Percentiles rank a stretch among this genome's conserved stretches.
These are phyloP conservation scores for Ischnura elegans DNA, from an alignment of 2,888 invertebrate species.

Conservation along the genomic window DNA sequence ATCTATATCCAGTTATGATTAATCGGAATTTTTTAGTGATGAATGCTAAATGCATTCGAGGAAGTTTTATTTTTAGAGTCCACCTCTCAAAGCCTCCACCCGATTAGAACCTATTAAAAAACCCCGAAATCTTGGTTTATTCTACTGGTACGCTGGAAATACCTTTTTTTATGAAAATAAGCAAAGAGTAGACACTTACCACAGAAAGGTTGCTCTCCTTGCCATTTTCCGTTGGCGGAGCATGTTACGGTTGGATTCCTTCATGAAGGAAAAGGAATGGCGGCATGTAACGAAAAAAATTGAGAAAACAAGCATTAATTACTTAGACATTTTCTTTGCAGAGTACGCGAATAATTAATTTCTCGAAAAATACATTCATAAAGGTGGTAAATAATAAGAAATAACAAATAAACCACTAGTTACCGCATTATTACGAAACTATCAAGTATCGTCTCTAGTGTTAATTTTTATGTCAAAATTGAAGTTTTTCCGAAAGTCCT, in stretches of 20 bases:
- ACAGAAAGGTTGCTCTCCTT: conserved; percentile 90
- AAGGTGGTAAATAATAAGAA: no score
- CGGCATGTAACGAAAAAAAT: conserved; percentile 76
- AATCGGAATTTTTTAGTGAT: no score
- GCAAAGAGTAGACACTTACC: conserved; percentile 80
- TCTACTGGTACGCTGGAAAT: not conserved
- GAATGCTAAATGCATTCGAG: no score
- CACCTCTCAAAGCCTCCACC: not conserved
- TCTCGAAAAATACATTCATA: not conserved
- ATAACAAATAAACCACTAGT: no score
- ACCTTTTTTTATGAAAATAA: not conserved
- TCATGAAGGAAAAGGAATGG: conserved; percentile 53
- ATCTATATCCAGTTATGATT: no score
- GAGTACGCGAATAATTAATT: not conserved
- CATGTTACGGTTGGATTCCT: conserved; percentile 83
- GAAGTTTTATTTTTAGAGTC: not conserved
- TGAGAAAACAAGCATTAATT: conserved; percentile 66
- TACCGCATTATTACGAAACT: no score
- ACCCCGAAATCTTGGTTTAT: not conserved
- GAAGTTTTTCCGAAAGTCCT: no score
- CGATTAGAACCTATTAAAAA: not conserved
- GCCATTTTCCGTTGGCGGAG: conserved; percentile 87
- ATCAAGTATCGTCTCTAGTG: no score
- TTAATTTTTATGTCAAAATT: no score
- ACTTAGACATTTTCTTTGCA: not conserved